Evolutionary conservation across 30 jellyfish, hydroid and myxozoan species (phyloP), one percentile per base, ranked within the genome.

Genomic region (Turritopsis rubra): DNA sequence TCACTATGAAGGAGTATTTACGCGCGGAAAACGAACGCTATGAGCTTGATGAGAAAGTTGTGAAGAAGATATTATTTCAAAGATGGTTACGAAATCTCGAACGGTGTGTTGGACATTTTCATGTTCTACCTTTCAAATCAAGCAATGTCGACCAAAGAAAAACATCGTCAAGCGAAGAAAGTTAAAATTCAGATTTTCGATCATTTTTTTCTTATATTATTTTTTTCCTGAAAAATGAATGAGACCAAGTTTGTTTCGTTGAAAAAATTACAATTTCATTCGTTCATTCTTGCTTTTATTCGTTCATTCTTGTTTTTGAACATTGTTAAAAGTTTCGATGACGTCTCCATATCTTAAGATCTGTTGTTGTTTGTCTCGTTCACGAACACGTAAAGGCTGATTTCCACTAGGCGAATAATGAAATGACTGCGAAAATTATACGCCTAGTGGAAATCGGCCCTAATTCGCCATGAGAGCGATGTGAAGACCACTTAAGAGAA

Each of bases 1-100:
- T 76, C 18, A 76, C 87, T 1, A 80, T 80, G 30, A 80, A 53
- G 29, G 87, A 80, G 53, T 80, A 80, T 76, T 31, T 80, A 3
- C 54, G 65, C 18, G 25, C 28, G 31, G 87, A 80, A 26, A 66
- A 80, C 66, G 80, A 18, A 41, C 80, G 87, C 53, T 80, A 80
- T 80, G 30, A 54, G 22, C 23, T 53, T 0, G 70, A 80, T 21
- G 87, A 80, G 77, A 52, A 52, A 18, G 41, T 68, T 80, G 70
- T 80, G 24, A 80, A 80, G 66, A 53, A 41, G 25, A 25, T 80
- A 0, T 65, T 80, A 25, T 80, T 80, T 80, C 87, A 80, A 53
- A 65, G 81, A 22, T 80, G 87, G 87, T 68, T 80, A 26, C 41
- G 66, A 80, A 80, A 65, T 19, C 24, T 80, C 19, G 66, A 80